phyloP scores from a whole-genome alignment of 2,888 invertebrate species.

The Parelbella ahira region DNA sequence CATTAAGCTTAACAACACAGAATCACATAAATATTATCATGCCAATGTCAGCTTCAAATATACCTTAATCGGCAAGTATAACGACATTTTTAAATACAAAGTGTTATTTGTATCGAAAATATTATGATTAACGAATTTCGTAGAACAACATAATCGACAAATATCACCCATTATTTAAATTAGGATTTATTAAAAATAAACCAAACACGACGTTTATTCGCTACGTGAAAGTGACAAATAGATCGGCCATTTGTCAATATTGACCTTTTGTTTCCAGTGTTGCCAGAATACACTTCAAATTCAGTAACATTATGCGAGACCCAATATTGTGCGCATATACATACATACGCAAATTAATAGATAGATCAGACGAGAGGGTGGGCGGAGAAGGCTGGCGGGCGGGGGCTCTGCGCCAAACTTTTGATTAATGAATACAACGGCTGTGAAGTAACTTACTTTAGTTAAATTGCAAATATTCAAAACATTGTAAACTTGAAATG shows the following conservation, averaged over 20 bases:
- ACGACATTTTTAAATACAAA: conserved; percentile 84
- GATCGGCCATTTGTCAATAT: conserved; percentile 67
- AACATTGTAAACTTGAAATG: conserved; percentile 52
- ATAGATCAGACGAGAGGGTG: conserved; percentile 55
- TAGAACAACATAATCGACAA: conserved; percentile 69
- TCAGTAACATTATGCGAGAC: conserved; percentile 49
- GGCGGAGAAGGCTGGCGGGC: conserved; percentile 45
- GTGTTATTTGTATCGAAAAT: conserved; percentile 86
- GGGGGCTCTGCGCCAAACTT: conserved; percentile 76
- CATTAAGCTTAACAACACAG: conserved; percentile 24
- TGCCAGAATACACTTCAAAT: conserved; percentile 41
- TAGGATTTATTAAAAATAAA: conserved; percentile 32
- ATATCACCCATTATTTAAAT: conserved; percentile 61
- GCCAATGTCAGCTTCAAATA: conserved; percentile 26
- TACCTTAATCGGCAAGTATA: conserved; percentile 88
- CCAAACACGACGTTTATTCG: conserved; percentile 47
- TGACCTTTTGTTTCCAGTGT: conserved; percentile 51
- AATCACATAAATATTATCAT: conserved; percentile 38
- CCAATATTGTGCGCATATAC: conserved; percentile 38
- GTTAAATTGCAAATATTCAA: conserved; percentile 67
- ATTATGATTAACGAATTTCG: conserved; percentile 81
- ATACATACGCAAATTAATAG: conserved; percentile 32
- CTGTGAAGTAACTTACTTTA: conserved; percentile 71
- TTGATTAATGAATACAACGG: conserved; percentile 78
- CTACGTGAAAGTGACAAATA: conserved; percentile 41